Conservation (phyloP, 2,888 invertebrate genomes). For the Kryphioiulus occultus region DNA sequence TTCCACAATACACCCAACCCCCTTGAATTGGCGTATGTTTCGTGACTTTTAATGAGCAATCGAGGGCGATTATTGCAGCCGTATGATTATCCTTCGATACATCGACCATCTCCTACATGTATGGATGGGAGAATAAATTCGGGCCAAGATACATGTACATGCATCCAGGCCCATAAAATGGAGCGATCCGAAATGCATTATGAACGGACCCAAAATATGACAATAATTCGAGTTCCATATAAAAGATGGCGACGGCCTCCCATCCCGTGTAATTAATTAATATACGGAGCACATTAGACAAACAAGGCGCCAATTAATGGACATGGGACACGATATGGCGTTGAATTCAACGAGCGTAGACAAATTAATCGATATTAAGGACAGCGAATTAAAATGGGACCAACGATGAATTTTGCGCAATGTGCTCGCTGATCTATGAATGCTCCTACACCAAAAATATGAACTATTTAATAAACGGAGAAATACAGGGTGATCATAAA, state of each 20-base stretch:
- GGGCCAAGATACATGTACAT: background rate
- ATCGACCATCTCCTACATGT: background rate
- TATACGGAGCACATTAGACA: slow-evolving; percentile 20
- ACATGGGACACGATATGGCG: background rate
- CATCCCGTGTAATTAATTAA: background rate
- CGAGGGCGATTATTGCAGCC: background rate
- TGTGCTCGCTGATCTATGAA: too few species aligned
- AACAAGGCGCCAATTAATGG: slow-evolving; percentile 29
- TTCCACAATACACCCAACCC: background rate
- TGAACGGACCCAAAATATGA: background rate
- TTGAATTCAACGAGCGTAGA: too few species aligned
- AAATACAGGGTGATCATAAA: too few species aligned
- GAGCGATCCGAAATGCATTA: slow-evolving; percentile 12
- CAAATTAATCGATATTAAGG: too few species aligned
- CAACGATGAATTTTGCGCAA: too few species aligned
- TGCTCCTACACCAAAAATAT: too few species aligned
- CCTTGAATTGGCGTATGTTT: background rate
- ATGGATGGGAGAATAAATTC: background rate
- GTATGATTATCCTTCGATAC: background rate
- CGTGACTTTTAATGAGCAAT: slow-evolving; percentile 35
- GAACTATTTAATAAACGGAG: too few species aligned
- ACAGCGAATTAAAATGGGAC: too few species aligned
- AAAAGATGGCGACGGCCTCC: slow-evolving; percentile 8
- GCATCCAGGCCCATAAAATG: background rate
- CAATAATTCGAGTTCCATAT: background rate